Base-by-base conservation (phyloP, 2,888 invertebrate species). In the Mythimna impura region DNA sequence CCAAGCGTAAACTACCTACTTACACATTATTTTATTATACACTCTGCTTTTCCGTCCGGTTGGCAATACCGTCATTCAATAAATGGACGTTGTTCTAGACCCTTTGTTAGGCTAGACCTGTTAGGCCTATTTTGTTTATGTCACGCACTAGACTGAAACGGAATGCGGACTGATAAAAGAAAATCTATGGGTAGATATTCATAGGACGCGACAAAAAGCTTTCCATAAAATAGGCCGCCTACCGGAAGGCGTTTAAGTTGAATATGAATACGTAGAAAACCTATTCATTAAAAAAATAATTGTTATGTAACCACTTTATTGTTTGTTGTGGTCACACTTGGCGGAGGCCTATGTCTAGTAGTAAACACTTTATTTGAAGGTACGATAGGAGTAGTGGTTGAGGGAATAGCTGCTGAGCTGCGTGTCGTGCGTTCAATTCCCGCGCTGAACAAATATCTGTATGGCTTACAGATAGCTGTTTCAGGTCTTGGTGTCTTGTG, bases 11-110 rank as follows among this genome's bases (percentile, higher is more conserved):
- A 83, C 65, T 75, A 69, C n/a, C 17, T 54, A 50, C 70, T 75
- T 76, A 65, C 58, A 70, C 60, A 74, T 78, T 75, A 83, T 76
- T 76, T 66, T 85, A 73, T 78, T 67, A 68, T 70, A 69, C n/a
- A 58, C 64, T 54, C n/a, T 20, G 10, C 47, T 36, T 54, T 73
- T 68, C 76, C 57, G 61, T 63, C 62, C 79, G 50, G 54, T 62
- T 20, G 17, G 20, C 14, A 25, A 65, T 6, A 34, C 22, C 40
- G 57, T 58, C 50, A 81, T 52, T 78, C 52, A 57, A 52, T 70
- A 71, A 77, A 52, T 65, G 43, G 43, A 22, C 22, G 63, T 52
- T 81, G 65, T 76, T 71, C 70, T 55, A 34, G 55, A 66, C 7
- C 50, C 54, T 63, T 22, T 25, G 52, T 66, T 54, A 30, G 1